These are phyloP conservation scores for Drosophila virilis DNA, from an alignment of 1,140 invertebrate genomes.

Conservation along the genomic window DNA sequence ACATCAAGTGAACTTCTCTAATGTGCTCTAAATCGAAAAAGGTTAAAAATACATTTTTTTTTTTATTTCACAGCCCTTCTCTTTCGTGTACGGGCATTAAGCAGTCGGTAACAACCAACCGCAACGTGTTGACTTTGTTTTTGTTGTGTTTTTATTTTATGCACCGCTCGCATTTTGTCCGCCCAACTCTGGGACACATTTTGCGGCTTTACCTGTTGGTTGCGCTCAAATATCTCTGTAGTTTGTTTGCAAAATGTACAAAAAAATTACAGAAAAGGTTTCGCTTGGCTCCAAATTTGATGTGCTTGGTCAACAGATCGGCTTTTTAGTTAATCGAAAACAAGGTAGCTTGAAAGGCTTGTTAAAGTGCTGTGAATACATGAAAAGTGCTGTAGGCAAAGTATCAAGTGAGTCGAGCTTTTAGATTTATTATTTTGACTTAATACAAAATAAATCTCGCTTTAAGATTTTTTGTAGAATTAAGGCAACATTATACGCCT, in stretches of 20 bases:
- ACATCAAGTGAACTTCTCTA: too few species aligned
- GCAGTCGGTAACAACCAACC: too few species aligned
- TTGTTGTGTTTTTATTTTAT: conserved; percentile 18
- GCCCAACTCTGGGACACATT: not conserved
- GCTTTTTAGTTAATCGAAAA: conserved; percentile 2
- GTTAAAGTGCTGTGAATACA: too few species aligned
- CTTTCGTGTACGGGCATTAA: too few species aligned
- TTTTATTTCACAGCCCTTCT: too few species aligned
- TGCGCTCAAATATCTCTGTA: conserved; percentile 9
- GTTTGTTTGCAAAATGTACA: conserved; percentile 3
- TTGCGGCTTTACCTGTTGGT: conserved; percentile 39
- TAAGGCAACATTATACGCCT: too few species aligned
- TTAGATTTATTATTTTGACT: not conserved
- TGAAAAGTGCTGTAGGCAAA: too few species aligned
- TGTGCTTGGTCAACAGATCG: conserved; percentile 16
- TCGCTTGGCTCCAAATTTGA: not conserved
- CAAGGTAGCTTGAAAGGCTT: not conserved
- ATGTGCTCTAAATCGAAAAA: too few species aligned
- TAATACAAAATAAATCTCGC: not conserved
- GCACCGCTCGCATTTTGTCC: conserved; percentile 1
- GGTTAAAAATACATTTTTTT: too few species aligned
- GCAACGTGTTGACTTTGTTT: not conserved
- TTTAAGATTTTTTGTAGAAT: too few species aligned
- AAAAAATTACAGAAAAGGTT: conserved; percentile 1
- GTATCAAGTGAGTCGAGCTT: not conserved